A percentile compares a stretch with the other conserved stretches of the same genome.
Conservation (phyloP, 2,888 invertebrate genomes). For the Cheilosia urbana region DNA sequence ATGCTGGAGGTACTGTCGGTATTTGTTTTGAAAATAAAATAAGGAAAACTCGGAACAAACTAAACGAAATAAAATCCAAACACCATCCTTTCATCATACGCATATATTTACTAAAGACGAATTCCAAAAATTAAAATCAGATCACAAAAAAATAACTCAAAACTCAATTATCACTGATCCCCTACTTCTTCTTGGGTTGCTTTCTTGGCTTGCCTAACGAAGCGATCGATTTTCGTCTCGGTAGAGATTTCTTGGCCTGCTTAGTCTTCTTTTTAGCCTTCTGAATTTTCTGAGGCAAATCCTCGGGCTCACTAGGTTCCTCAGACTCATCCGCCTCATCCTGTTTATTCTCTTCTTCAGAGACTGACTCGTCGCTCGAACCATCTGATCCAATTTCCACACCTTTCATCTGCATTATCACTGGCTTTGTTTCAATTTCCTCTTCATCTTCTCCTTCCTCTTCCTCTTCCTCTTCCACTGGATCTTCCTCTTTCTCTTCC, state of each 20-base stretch:
- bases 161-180: neutral
- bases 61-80: too few relatives aligned
- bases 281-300: neutral
- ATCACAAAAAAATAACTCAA: neutral
- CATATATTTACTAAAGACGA: neutral
- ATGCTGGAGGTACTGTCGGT: too few relatives aligned
- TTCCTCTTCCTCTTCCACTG: neutral
- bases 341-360: neutral
- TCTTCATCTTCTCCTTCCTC: neutral
- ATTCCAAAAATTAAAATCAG: neutral
- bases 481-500: neutral
- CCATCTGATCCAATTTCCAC: neutral
- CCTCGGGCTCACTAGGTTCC: neutral
- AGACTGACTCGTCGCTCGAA: neutral
- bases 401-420: neutral
- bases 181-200: slow-evolving; percentile 21
- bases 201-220: slow-evolving; percentile 32
- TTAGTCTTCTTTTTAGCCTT: slow-evolving; percentile 17
- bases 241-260: neutral
- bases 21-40: too few relatives aligned
- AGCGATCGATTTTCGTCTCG: slow-evolving; percentile 57
- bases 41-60: too few relatives aligned
- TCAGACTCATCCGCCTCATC: neutral
- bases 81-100: too few relatives aligned
- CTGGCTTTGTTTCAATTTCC: neutral